Base-by-base conservation (phyloP, 1,140 invertebrate species). In the Habropoda laboriosa region DNA sequence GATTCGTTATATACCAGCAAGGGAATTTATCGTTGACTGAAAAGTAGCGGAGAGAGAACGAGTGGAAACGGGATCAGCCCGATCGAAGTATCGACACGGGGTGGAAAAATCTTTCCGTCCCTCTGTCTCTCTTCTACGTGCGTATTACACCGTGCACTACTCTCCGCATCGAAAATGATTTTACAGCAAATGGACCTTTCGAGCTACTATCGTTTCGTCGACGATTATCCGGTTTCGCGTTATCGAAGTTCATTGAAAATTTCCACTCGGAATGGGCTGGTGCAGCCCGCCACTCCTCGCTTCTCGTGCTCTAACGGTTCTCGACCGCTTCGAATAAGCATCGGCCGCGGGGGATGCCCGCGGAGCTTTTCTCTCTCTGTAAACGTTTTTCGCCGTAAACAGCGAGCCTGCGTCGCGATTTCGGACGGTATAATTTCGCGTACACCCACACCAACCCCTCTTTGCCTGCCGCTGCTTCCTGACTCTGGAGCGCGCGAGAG, bases 221-320 rank as follows among this genome's bases (percentile, higher is more conserved):
- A 40, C 55, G 77, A 79, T 79, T 70, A 74, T 73, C 70, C 60
- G 49, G 57, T 66, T 47, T 66, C 77, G 45, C 67, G 70, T 79
- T 74, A 64, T 66, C 42, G 38, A 75, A 75, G 78, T 80, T 61
- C 61, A 66, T 80, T 75, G 71, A 67, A 80, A 80, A 58, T 75
- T 75, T 67, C 72, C 63, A 42, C 77, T 66, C n/a, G 60, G 6
- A 58, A 40, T 66, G 16, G 30, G n/a, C n/a, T n/a, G n/a, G n/a
- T n/a, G n/a, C n/a, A n/a, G n/a, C n/a, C n/a, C n/a, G n/a, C n/a
- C n/a, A n/a, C n/a, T n/a, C 32, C 1, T 18, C 40, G 27, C 32
- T n/a, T 16, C 24, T 40, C 49, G 61, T 24, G 30, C 35, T 21
- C 24, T n/a, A n/a, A 51, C 35, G 24, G 7, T 18, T 53, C 24